A percentile compares a stretch with the other conserved stretches of the same genome.
Evolutionary conservation across 2,113 vertebrate genomes (phyloP).

Genomic region (Vicugna pacos): DNA sequence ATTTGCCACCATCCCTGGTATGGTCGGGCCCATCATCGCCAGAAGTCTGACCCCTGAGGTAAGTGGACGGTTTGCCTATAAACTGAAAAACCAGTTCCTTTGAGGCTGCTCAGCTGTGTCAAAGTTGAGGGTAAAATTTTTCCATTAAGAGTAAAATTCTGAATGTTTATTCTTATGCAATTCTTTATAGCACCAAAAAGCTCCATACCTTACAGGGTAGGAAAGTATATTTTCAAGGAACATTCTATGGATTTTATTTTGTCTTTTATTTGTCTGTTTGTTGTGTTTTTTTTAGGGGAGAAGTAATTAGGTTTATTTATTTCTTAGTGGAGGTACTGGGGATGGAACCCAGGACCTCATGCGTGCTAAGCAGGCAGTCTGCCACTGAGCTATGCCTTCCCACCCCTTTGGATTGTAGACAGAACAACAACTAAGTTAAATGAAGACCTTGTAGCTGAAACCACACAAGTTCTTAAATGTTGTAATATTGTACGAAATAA

Average conservation of each 20-base stretch:
- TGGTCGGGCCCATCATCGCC: slow-evolving; percentile 96
- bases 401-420: background rate
- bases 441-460: background rate
- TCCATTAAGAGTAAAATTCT: slow-evolving; percentile 49
- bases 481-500: background rate
- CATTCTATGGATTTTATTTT: background rate
- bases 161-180: background rate
- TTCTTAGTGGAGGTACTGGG: too few relatives aligned
- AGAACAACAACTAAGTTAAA: slow-evolving; percentile 34
- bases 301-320: too few relatives aligned
- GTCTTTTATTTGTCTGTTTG: too few relatives aligned
- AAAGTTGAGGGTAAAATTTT: slow-evolving; percentile 1
- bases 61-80: slow-evolving; percentile 83
- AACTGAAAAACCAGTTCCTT: background rate
- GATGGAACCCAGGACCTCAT: too few relatives aligned
- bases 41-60: slow-evolving; percentile 93
- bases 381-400: too few relatives aligned
- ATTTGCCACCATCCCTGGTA: slow-evolving; percentile 97
- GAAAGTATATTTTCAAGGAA: slow-evolving; percentile 24
- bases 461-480: background rate
- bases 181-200: background rate
- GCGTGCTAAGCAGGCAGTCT: too few relatives aligned
- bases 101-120: background rate
- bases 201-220: background rate
- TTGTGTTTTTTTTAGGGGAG: too few relatives aligned